These are phyloP conservation scores for Onchidella celtica DNA, from an alignment of 2,888 invertebrate genomes.

Conservation along the genomic window DNA sequence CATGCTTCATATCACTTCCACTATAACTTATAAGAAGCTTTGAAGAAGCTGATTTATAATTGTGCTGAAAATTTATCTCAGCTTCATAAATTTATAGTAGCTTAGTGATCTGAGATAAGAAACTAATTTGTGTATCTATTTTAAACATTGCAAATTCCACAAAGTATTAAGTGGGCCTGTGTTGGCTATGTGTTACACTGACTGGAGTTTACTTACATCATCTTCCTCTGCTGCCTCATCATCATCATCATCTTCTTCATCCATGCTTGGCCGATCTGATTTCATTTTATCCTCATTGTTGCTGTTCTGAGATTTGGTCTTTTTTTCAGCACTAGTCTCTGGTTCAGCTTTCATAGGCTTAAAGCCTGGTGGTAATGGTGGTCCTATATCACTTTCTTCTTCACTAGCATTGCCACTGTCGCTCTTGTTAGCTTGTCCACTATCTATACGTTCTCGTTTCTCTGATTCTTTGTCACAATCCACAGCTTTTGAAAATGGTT, in stretches of 20 bases:
- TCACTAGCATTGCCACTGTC: conserved; percentile 75
- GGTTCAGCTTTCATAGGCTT: neutral
- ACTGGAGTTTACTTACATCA: conserved; percentile 37
- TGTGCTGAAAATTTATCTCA: too few species aligned
- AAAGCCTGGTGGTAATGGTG: conserved; percentile 59
- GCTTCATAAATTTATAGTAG: too few species aligned
- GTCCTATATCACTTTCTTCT: conserved; percentile 70
- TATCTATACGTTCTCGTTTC: neutral
- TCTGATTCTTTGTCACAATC: neutral
- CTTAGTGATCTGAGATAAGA: too few species aligned
- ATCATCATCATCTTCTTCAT: conserved; percentile 62
- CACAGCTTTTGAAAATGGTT: neutral
- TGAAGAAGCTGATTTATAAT: too few species aligned
- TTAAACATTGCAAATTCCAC: too few species aligned
- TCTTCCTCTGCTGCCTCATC: conserved; percentile 41
- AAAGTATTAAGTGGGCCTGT: too few species aligned
- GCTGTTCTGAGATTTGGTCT: conserved; percentile 51
- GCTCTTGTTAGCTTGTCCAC: conserved; percentile 69
- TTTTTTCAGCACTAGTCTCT: neutral
- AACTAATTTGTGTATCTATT: too few species aligned
- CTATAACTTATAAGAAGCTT: too few species aligned
- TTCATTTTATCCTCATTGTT: conserved; percentile 59
- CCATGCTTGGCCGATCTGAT: conserved; percentile 34
- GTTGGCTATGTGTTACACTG: too few species aligned
- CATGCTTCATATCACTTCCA: too few species aligned